A percentile compares a stretch with the other conserved stretches of the same genome.
phyloP scores from a whole-genome alignment of 2,113 vertebrate species.

The Cololabis saira region DNA sequence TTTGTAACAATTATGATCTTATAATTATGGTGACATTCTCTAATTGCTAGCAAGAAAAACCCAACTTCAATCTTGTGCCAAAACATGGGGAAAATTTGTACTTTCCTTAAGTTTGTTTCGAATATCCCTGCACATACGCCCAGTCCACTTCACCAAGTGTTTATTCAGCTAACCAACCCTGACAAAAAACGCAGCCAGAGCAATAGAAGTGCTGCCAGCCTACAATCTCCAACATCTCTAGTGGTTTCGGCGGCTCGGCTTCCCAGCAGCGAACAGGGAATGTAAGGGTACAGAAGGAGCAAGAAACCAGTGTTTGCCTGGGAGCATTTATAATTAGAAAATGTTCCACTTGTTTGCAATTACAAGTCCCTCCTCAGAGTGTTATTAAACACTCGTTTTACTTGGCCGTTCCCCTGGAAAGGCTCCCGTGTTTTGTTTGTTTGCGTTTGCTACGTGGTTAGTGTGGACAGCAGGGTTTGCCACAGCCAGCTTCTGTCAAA shows the following conservation, averaged over 20 bases:
- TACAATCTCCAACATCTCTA: slow-evolving; percentile 49
- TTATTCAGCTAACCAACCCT: slow-evolving; percentile 54
- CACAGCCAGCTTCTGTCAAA: too few species aligned
- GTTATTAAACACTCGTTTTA: too few species aligned
- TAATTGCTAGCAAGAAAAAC: slow-evolving; percentile 53
- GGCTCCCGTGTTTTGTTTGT: too few species aligned
- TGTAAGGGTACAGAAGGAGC: slow-evolving; percentile 25
- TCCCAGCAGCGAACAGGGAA: slow-evolving; percentile 33
- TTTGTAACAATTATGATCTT: slow-evolving; percentile 55
- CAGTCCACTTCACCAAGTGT: slow-evolving; percentile 43
- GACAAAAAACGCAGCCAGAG: slow-evolving; percentile 32
- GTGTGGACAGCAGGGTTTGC: too few species aligned
- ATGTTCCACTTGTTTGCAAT: slow-evolving; percentile 31
- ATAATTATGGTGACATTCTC: slow-evolving; percentile 61
- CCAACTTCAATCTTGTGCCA: slow-evolving; percentile 41
- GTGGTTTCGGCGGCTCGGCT: slow-evolving; percentile 49
- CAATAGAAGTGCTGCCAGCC: slow-evolving; percentile 32
- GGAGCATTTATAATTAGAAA: slow-evolving; percentile 61
- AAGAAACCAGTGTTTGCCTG: not conserved
- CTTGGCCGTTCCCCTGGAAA: too few species aligned
- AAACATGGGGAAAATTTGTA: slow-evolving; percentile 42
- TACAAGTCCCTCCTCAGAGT: too few species aligned
- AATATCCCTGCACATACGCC: slow-evolving; percentile 10
- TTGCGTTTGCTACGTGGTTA: too few species aligned
- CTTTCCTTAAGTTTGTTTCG: slow-evolving; percentile 62